Evolutionary conservation across 2,888 invertebrate genomes (phyloP).

Genomic region (Metopia argyrocephala): DNA sequence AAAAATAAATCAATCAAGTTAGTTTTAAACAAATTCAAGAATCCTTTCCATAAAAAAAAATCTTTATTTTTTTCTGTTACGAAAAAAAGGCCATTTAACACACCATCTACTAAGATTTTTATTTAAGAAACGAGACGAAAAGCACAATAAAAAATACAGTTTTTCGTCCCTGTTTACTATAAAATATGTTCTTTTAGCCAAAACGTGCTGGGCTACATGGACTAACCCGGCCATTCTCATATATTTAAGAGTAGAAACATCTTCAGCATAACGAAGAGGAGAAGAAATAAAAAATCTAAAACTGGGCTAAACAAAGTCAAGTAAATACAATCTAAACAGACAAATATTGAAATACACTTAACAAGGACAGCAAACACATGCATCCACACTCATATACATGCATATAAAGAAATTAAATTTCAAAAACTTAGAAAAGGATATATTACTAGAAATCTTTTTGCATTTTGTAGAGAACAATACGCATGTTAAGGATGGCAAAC

Average conservation of each 20-base stretch:
- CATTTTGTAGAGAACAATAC: slow-evolving; percentile 1
- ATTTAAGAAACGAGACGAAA: neutral
- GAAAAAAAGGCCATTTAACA: slow-evolving; percentile 27
- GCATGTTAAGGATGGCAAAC: slow-evolving; percentile 18
- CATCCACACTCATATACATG: neutral
- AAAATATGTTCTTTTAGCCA: slow-evolving; percentile 51
- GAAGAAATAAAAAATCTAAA: slow-evolving; percentile 28
- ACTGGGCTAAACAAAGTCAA: slow-evolving; percentile 59
- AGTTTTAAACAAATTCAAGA: slow-evolving; percentile 50
- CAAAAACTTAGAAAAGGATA: slow-evolving; percentile 34
- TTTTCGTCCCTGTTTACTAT: slow-evolving; percentile 59
- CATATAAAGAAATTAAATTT: too few species aligned
- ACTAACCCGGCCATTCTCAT: slow-evolving; percentile 15
- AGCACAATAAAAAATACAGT: slow-evolving; percentile 37
- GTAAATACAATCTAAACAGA: slow-evolving; percentile 58
- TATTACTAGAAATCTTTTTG: neutral
- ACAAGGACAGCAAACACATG: slow-evolving; percentile 25
- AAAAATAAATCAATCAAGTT: slow-evolving; percentile 64
- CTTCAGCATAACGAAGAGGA: neutral
- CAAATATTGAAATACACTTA: slow-evolving; percentile 62
- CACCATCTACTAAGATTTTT: slow-evolving; percentile 26
- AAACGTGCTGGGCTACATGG: slow-evolving; percentile 35
- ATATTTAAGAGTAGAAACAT: slow-evolving; percentile 1
- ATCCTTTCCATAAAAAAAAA: neutral
- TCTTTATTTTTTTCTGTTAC: neutral